Percentiles rank a stretch among this genome's conserved stretches.
Evolutionary conservation across 2,888 invertebrate species (phyloP).

Genomic region (Cyclophora punctaria): DNA sequence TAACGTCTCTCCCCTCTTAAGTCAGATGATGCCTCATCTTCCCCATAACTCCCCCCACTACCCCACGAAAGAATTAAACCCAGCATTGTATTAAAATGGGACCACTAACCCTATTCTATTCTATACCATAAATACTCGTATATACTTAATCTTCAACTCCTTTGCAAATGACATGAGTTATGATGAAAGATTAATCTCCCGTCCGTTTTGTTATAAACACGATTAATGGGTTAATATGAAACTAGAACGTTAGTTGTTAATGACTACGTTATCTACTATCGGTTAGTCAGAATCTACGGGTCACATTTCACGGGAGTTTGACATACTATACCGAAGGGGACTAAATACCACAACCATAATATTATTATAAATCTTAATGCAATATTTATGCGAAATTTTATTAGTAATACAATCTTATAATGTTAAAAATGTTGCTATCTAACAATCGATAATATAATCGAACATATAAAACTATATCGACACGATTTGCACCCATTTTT

Average conservation of each 20-base stretch:
- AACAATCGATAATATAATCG: background rate
- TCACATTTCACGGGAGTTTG: conserved; percentile 10
- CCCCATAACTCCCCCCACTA: no score
- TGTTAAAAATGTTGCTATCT: no score
- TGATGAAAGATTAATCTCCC: conserved; percentile 22
- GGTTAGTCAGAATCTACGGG: conserved; percentile 17
- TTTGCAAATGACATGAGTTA: conserved; percentile 11
- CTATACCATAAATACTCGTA: no score
- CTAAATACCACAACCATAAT: conserved; percentile 14
- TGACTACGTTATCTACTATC: conserved; percentile 18
- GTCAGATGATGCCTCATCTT: no score
- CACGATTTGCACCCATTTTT: conserved; percentile 17
- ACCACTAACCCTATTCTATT: no score
- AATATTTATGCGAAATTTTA: no score
- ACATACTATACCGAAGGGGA: conserved; percentile 15
- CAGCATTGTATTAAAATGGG: no score
- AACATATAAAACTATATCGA: background rate
- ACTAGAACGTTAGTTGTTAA: conserved; percentile 36
- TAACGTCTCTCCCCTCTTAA: no score
- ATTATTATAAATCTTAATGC: background rate
- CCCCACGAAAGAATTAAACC: no score
- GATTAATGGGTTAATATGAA: conserved; percentile 40
- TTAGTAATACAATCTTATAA: no score
- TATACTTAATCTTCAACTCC: conserved; percentile 1
- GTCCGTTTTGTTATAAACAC: conserved; percentile 21